Percentiles rank a stretch among this genome's conserved stretches.
These are phyloP conservation scores for Neodiprion virginianus DNA, from an alignment of 1,140 invertebrate species.

Conservation along the genomic window DNA sequence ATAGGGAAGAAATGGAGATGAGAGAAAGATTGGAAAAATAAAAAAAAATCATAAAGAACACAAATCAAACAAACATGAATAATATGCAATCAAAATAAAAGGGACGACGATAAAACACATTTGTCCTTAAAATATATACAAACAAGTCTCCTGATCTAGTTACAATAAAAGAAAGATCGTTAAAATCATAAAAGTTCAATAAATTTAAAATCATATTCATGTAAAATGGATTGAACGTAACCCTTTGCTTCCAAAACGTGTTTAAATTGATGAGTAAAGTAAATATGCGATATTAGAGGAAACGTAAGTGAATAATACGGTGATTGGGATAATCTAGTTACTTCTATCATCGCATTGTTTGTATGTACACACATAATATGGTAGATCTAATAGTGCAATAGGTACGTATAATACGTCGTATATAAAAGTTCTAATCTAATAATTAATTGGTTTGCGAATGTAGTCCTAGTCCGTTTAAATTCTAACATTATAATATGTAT, in stretches of 20 bases:
- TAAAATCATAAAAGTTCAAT: slow-evolving; percentile 5
- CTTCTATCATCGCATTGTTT: background rate
- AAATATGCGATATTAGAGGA: slow-evolving; percentile 51
- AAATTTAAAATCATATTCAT: slow-evolving; percentile 1
- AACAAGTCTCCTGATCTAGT: background rate
- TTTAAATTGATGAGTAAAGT: slow-evolving; percentile 55
- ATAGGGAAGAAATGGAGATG: slow-evolving; percentile 41
- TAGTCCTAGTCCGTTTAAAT: background rate
- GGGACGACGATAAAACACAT: background rate
- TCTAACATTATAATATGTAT: background rate
- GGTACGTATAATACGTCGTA: background rate
- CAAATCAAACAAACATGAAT: slow-evolving; percentile 25
- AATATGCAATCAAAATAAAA: background rate
- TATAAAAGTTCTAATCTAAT: slow-evolving; percentile 20
- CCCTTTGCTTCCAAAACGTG: slow-evolving; percentile 22
- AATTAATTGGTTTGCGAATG: slow-evolving; percentile 7
- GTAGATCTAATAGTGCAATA: background rate
- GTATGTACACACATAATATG: background rate
- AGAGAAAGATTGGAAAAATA: slow-evolving; percentile 51
- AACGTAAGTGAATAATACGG: background rate
- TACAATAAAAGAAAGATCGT: no score
- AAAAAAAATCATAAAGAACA: slow-evolving; percentile 47
- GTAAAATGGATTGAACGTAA: background rate
- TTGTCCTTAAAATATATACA: background rate
- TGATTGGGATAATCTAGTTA: background rate